Percentiles rank a stretch among this genome's conserved stretches.
Evolutionary conservation across 2,888 invertebrate species (phyloP).

Genomic region (Orthonychiurus folsomi): DNA sequence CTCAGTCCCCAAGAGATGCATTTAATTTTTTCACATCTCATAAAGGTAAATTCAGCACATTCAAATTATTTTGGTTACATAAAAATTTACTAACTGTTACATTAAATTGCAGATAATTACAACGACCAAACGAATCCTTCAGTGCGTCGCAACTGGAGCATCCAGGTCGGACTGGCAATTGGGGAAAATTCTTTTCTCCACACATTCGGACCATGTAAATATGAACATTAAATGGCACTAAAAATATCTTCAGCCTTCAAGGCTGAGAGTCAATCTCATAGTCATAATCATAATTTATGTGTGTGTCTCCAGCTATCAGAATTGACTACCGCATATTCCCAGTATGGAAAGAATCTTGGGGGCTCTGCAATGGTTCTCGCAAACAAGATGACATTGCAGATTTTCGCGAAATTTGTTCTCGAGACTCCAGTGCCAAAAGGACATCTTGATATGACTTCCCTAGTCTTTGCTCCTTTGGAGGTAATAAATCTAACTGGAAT

Average conservation of each 20-base stretch:
- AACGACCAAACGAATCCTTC: conserved; percentile 38
- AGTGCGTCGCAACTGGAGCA: conserved; percentile 36
- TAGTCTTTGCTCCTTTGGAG: conserved; percentile 35
- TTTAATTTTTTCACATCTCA: conserved; percentile 38
- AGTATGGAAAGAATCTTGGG: conserved; percentile 32
- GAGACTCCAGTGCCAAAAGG: conserved; percentile 40
- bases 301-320: conserved; percentile 31
- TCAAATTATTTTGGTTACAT: too few relatives aligned
- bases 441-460: conserved; percentile 38
- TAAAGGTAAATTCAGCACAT: conserved; percentile 34
- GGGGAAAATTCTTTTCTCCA: conserved; percentile 32
- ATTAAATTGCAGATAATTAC: conserved; percentile 33
- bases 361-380: conserved; percentile 33
- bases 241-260: conserved; percentile 5
- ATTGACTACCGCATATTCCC: conserved; percentile 29
- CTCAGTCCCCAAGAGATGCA: conserved; percentile 37
- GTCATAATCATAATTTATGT: too few relatives aligned
- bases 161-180: conserved; percentile 29
- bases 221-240: neutral
- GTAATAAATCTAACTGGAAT: too few relatives aligned
- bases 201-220: conserved; percentile 39
- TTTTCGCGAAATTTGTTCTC: conserved; percentile 37
- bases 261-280: too few relatives aligned
- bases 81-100: neutral
- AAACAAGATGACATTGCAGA: conserved; percentile 37